A percentile compares a stretch with the other conserved stretches of the same genome.
Conservation (phyloP, 2,888 invertebrate genomes). For the Pyralis farinalis region DNA sequence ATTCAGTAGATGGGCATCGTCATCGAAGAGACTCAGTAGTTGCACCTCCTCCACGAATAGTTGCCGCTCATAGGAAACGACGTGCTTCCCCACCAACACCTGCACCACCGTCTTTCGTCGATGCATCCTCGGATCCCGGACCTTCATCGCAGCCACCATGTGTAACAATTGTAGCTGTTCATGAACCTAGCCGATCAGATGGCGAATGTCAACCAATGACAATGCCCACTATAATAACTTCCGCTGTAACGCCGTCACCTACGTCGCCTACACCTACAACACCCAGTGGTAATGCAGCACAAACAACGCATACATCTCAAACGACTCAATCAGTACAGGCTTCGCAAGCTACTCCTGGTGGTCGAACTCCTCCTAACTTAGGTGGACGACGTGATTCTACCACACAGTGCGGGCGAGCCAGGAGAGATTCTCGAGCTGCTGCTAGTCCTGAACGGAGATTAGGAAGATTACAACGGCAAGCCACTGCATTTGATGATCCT, state of each 20-base stretch:
- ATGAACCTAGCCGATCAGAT: conserved; percentile 79
- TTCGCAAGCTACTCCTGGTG: conserved; percentile 52
- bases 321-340: conserved; percentile 41
- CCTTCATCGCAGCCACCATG: conserved; percentile 73
- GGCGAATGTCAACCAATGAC: conserved; percentile 82
- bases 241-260: conserved; percentile 91
- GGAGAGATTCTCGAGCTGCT: conserved; percentile 84
- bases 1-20: conserved; percentile 85
- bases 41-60: conserved; percentile 82
- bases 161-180: conserved; percentile 68
- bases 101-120: conserved; percentile 76
- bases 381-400: conserved; percentile 89
- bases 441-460: conserved; percentile 86
- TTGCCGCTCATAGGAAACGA: conserved; percentile 82
- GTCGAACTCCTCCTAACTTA: conserved; percentile 66
- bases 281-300: conserved; percentile 43
- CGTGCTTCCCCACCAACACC: conserved; percentile 65
- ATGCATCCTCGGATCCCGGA: conserved; percentile 84
- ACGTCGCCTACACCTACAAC: conserved; percentile 89
- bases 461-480: conserved; percentile 90
- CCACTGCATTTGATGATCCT: conserved; percentile 94
- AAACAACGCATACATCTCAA: conserved; percentile 47
- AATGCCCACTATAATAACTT: conserved; percentile 90
- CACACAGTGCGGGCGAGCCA: conserved; percentile 88
- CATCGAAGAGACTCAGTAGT: conserved; percentile 86